phyloP scores from a whole-genome alignment of 1,140 invertebrate genomes.

The Drosophila nebulosa region DNA sequence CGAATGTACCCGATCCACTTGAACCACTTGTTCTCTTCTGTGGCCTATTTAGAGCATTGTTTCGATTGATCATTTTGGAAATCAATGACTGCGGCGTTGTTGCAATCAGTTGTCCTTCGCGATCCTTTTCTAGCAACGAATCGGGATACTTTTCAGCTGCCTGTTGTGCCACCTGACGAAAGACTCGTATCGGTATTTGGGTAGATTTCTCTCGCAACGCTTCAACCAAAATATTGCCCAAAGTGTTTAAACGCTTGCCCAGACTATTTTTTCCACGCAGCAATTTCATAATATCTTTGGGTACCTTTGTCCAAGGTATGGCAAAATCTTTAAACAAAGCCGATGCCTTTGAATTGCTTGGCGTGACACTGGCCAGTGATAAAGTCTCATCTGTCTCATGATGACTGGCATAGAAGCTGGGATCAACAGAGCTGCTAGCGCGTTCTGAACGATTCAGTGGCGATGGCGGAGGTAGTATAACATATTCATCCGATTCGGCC shows the following conservation, averaged over 20 bases:
- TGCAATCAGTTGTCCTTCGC: slow-evolving; percentile 65
- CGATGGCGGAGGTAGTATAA: slow-evolving; percentile 62
- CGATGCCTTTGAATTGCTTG: slow-evolving; percentile 52
- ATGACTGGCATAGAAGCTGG: slow-evolving; percentile 52
- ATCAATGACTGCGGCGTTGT: slow-evolving; percentile 66
- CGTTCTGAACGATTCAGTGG: slow-evolving; percentile 63
- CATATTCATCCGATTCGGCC: slow-evolving; percentile 56
- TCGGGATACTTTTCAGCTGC: slow-evolving; percentile 67
- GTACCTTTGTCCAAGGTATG: slow-evolving; percentile 70
- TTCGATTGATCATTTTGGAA: slow-evolving; percentile 70
- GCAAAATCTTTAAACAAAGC: slow-evolving; percentile 60
- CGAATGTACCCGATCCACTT: slow-evolving; percentile 43
- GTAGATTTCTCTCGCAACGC: slow-evolving; percentile 46
- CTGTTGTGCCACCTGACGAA: slow-evolving; percentile 64
- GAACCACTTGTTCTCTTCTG: slow-evolving; percentile 49
- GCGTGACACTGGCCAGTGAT: slow-evolving; percentile 58
- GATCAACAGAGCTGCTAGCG: slow-evolving; percentile 62
- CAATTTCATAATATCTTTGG: slow-evolving; percentile 63
- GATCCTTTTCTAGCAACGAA: slow-evolving; percentile 63
- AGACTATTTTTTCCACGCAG: slow-evolving; percentile 47
- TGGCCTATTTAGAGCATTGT: slow-evolving; percentile 59
- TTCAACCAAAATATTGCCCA: slow-evolving; percentile 59
- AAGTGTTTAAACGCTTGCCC: slow-evolving; percentile 60
- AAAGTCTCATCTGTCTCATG: slow-evolving; percentile 55
- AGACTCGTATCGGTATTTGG: slow-evolving; percentile 57